Evolutionary conservation across 2,888 invertebrate species (phyloP).

Genomic region (Conus canariensis): DNA sequence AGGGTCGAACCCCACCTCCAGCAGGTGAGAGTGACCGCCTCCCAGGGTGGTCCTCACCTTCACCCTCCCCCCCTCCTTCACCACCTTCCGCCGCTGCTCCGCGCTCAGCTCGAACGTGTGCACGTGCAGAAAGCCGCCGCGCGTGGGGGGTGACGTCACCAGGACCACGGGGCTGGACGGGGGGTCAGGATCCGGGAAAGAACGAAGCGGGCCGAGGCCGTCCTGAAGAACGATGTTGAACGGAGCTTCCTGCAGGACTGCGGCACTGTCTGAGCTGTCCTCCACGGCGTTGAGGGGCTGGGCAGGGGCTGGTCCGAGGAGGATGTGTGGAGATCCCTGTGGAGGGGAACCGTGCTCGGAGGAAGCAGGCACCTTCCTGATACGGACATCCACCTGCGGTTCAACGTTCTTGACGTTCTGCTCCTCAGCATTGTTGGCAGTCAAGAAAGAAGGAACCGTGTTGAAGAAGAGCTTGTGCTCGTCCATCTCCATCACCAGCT

Average conservation of each 20-base stretch:
- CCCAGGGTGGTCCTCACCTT: conserved; percentile 53
- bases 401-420: background rate
- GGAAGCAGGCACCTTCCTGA: background rate
- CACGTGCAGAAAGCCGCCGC: conserved; percentile 51
- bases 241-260: background rate
- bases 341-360: background rate
- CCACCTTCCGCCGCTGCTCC: conserved; percentile 33
- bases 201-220: background rate
- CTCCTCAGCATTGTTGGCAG: background rate
- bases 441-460: background rate
- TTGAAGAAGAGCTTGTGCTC: background rate
- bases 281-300: background rate
- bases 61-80: conserved; percentile 51
- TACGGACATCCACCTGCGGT: background rate
- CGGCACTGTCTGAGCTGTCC: background rate
- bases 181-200: conserved; percentile 38
- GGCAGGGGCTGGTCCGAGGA: background rate
- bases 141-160: conserved; percentile 45
- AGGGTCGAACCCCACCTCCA: conserved; percentile 50
- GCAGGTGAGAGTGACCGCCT: conserved; percentile 58
- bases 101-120: conserved; percentile 56
- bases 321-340: background rate
- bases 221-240: background rate
- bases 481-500: conserved; percentile 40
- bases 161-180: conserved; percentile 46